Conservation (phyloP, 2,113 vertebrate genomes). For the Zosterops lateralis region DNA sequence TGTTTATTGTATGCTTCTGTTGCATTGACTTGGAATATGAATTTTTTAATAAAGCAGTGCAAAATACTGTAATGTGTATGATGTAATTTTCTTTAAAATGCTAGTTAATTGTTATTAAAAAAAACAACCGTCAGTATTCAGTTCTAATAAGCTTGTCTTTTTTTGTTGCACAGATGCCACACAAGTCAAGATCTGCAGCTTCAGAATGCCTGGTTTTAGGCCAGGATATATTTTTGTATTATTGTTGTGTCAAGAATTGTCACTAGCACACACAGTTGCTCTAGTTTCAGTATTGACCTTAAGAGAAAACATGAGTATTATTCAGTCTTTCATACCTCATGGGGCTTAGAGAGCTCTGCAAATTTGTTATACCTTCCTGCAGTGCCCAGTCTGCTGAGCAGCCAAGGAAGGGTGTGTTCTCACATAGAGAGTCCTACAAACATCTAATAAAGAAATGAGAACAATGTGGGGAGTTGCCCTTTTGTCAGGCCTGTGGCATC, state of each 20-base stretch:
- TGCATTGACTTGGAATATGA: conserved; percentile 37
- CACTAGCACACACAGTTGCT: conserved; percentile 15
- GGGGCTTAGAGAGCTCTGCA: neutral
- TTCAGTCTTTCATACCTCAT: neutral
- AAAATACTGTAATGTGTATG: conserved; percentile 11
- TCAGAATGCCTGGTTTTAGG: conserved; percentile 48
- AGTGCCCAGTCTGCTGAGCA: neutral
- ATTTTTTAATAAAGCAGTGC: conserved; percentile 44
- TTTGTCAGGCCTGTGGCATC: neutral
- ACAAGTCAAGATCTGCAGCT: conserved; percentile 57
- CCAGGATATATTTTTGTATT: conserved; percentile 17
- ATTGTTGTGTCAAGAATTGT: conserved; percentile 3
- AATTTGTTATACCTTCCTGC: neutral
- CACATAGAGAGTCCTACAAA: neutral
- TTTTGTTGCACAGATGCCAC: conserved; percentile 45
- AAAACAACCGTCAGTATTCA: neutral
- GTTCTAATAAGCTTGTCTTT: conserved; percentile 58
- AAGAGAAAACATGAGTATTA: neutral
- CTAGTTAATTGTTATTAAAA: neutral
- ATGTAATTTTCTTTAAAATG: conserved; percentile 54
- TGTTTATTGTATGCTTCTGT: conserved; percentile 29
- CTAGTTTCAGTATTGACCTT: neutral
- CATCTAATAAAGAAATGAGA: neutral
- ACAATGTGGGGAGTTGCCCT: neutral
- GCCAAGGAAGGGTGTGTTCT: neutral